Evolutionary conservation across 2,113 vertebrate genomes (phyloP).

Genomic region (Myocastor coypus): DNA sequence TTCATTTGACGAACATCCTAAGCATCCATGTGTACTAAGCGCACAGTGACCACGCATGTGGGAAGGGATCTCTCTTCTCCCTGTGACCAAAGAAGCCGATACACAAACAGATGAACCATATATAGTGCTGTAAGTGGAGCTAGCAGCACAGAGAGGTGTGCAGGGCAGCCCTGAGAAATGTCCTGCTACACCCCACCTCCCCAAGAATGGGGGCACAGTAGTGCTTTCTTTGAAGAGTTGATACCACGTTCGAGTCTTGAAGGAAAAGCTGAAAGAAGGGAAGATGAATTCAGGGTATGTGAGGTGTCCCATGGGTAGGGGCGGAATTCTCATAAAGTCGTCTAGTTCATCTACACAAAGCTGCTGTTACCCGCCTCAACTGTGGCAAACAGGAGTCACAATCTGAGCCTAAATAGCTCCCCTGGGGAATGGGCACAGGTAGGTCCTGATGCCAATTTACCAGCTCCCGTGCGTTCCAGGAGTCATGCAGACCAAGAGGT

Average conservation of each 20-base stretch:
- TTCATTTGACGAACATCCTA: neutral
- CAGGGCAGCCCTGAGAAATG: fast-evolving
- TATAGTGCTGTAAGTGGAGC: neutral
- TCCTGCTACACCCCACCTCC: neutral
- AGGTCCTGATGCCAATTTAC: neutral
- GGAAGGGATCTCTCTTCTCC: neutral
- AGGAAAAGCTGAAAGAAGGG: neutral
- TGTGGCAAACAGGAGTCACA: neutral
- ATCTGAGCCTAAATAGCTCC: neutral
- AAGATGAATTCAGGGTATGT: neutral
- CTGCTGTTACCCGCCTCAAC: neutral
- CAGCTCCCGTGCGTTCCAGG: neutral
- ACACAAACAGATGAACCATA: neutral
- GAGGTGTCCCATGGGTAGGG: neutral
- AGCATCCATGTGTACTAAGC: fast-evolving
- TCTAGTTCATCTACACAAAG: neutral
- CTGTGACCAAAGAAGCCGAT: neutral
- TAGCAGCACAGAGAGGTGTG: neutral
- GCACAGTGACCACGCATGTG: neutral
- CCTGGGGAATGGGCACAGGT: fast-evolving
- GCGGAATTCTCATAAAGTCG: too few relatives aligned
- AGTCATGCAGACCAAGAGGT: neutral
- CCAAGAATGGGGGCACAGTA: neutral
- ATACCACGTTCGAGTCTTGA: neutral
- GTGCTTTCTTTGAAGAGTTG: neutral